Conservation (phyloP, 1,140 invertebrate genomes). For the Bombus difficillimus region DNA sequence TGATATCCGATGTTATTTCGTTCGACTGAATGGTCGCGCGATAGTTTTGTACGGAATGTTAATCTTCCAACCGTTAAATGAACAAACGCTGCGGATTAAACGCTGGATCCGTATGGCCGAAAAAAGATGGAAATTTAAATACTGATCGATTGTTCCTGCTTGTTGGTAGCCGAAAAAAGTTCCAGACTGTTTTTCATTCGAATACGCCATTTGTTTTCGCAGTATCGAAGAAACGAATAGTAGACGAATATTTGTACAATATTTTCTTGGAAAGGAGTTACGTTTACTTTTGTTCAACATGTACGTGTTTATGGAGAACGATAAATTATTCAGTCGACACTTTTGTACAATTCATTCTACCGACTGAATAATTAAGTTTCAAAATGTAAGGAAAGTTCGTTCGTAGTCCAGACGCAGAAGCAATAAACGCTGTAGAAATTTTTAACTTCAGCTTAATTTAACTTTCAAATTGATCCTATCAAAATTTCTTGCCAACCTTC, state of each 20-base stretch:
- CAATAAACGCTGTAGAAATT: not conserved
- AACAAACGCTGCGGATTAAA: slow-evolving; percentile 7
- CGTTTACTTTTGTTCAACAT: not conserved
- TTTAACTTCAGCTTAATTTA: slow-evolving; percentile 13
- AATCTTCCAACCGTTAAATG: slow-evolving; percentile 10
- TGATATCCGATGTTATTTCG: slow-evolving; percentile 38
- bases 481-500: not conserved
- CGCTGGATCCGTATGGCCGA: not conserved
- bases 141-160: slow-evolving; percentile 5
- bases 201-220: not conserved
- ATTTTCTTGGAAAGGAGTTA: no score
- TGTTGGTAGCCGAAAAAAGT: not conserved
- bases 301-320: not conserved
- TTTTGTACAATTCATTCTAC: not conserved
- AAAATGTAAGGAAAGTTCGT: not conserved
- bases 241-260: no score
- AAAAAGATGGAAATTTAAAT: slow-evolving; percentile 9
- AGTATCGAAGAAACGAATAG: not conserved
- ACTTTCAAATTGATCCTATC: slow-evolving; percentile 19
- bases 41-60: slow-evolving; percentile 13
- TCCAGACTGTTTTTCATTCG: not conserved
- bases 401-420: not conserved
- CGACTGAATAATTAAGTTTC: slow-evolving; percentile 10
- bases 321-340: not conserved
- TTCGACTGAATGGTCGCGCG: not conserved